Base-by-base conservation (phyloP, 2,888 invertebrate genomes). In the Tetheella fluctuosa region DNA sequence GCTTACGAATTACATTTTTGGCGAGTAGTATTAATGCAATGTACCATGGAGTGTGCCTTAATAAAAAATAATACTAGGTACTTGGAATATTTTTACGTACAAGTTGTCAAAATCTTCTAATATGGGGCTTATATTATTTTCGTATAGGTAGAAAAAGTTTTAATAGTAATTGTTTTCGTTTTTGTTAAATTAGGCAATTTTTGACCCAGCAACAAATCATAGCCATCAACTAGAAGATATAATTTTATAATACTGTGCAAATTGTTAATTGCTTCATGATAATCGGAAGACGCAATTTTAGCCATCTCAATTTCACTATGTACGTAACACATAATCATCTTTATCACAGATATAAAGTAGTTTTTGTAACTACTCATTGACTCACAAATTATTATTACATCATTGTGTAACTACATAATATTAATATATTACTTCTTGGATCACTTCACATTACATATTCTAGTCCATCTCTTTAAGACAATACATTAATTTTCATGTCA, bases 1-100 rank as follows among this genome's bases (percentile, higher is more conserved):
- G 79, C 74, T 67, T 70, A 64, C 64, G 64, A 69, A 42, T 42
- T n/a, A 42, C n/a, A 42, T 42, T 42, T 17, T 42, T 42, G 15
- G 7, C 17, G 37, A 13, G 17, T 42, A n/a, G 42, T 42, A 42
- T 42, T 17, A 42, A 42, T 42, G 42, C 42, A 42, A 42, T 42
- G 42, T 42, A 39, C 17, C n/a, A 37, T 5, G 15, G 4, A 42
- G 6, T 48, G 48, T 48, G 48, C 48, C 48, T 20, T 48, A 39
- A 34, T 34, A 34, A 34, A 15, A 39, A 39, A 39, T 39, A 39
- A 39, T 39, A 39, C 39, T 39, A 39, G 15, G 39, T 39, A 13
- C n/a, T 39, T 39, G 39, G 39, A 39, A 39, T 39, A 39, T 39
- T 39, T 39, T 39, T 37, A 37, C 37, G 15, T 37, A 30, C 30